These are phyloP conservation scores for Himantopus leucocephalus DNA, from an alignment of 2,113 vertebrate genomes.

Conservation along the genomic window DNA sequence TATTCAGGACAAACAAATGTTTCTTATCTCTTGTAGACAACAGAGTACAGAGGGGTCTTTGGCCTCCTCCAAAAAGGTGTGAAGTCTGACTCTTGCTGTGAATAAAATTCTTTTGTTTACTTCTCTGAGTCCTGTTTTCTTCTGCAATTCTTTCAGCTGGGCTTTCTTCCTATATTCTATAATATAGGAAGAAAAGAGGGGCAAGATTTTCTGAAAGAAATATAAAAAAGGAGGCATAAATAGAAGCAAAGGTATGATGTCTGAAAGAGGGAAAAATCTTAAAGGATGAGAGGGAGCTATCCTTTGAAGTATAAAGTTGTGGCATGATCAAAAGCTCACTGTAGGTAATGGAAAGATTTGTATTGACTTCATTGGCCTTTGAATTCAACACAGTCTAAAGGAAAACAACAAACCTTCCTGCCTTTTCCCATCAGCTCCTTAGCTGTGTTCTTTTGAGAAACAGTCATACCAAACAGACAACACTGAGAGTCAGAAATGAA, in stretches of 20 bases:
- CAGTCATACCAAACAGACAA: neutral
- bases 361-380: neutral
- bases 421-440: neutral
- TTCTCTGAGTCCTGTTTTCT: neutral
- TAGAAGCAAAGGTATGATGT: neutral
- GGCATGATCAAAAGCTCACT: slow-evolving; percentile 5
- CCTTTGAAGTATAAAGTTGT: slow-evolving; percentile 8
- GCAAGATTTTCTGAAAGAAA: neutral
- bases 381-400: neutral
- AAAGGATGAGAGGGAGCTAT: neutral
- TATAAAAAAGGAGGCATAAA: neutral
- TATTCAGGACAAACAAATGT: neutral
- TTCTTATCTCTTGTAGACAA: neutral
- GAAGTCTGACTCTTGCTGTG: neutral
- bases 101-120: neutral
- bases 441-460: neutral
- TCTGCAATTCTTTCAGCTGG: neutral
- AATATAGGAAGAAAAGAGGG: neutral
- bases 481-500: neutral
- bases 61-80: neutral
- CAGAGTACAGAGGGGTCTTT: neutral
- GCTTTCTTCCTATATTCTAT: neutral
- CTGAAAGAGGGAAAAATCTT: neutral
- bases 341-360: neutral
- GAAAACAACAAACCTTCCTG: neutral